Percentiles rank a stretch among this genome's conserved stretches.
These are phyloP conservation scores for Uria lomvia DNA, from an alignment of 2,113 vertebrate species.

Conservation along the genomic window DNA sequence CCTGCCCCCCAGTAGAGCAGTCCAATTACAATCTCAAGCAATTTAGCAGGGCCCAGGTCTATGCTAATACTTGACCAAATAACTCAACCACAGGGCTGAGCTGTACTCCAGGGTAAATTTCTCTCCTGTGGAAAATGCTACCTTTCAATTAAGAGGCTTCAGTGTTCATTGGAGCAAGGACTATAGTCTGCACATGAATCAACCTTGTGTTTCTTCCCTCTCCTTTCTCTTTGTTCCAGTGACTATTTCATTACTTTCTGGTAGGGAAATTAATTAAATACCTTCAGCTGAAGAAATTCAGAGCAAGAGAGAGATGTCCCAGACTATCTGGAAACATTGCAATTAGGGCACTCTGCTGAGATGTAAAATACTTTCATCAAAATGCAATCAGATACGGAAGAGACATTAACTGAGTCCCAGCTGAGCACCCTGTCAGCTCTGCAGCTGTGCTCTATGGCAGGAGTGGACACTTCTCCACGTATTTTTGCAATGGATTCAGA, in stretches of 20 bases:
- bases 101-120: background rate
- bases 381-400: background rate
- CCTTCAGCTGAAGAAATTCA: background rate
- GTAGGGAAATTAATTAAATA: conserved; percentile 25
- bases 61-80: background rate
- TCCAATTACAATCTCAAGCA: background rate
- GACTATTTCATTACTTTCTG: background rate
- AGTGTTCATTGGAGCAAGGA: background rate
- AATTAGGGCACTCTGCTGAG: conserved; percentile 27
- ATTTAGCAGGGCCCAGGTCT: background rate
- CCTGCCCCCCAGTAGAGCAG: background rate
- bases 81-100: background rate
- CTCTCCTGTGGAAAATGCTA: background rate
- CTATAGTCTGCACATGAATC: background rate
- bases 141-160: background rate
- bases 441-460: background rate
- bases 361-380: conserved; percentile 29
- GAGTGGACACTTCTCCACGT: background rate
- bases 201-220: background rate
- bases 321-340: background rate
- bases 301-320: background rate
- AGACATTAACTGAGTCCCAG: conserved; percentile 10
- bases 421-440: background rate
- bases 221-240: background rate
- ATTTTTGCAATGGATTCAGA: background rate